Evolutionary conservation across 2,797 vertebrate genomes (phyloP).

Genomic region (Gadopsis bispinosus): DNA sequence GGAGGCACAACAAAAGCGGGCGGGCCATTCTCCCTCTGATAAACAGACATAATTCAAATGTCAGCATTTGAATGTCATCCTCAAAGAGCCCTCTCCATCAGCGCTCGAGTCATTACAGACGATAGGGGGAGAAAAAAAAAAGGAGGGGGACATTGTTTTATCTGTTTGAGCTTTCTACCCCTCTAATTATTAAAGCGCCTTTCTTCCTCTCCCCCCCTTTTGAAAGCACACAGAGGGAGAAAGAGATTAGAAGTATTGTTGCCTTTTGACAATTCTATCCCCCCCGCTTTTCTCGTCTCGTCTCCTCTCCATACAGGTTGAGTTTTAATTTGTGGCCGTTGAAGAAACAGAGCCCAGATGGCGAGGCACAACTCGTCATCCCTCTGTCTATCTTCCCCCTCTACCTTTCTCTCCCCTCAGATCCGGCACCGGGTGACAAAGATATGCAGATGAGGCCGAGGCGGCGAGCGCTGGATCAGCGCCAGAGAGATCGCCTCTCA

Average conservation of each 20-base stretch:
- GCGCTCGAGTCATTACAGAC: constrained; percentile 93
- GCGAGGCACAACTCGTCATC: constrained; percentile 76
- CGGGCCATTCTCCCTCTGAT: constrained; percentile 80
- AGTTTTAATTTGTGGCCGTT: constrained; percentile 96
- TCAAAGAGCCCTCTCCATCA: constrained; percentile 99
- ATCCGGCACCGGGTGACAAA: constrained; percentile 95
- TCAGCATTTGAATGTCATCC: constrained; percentile 99
- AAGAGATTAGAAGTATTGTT: constrained; percentile 99
- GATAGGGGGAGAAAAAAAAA: constrained; percentile 89
- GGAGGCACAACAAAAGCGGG: constrained; percentile 84
- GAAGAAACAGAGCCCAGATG: constrained; percentile 97
- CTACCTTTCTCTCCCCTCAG: constrained; percentile 70
- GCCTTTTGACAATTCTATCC: constrained; percentile 92
- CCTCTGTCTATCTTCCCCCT: constrained; percentile 62
- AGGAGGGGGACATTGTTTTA: constrained; percentile 88
- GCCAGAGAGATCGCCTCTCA: constrained; percentile 92
- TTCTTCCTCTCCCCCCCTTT: constrained; percentile 90
- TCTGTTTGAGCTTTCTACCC: constrained; percentile 97
- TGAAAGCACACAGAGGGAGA: constrained; percentile 95
- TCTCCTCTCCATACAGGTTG: constrained; percentile 90
- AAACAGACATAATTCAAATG: constrained; percentile 99
- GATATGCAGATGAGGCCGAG: constrained; percentile 95
- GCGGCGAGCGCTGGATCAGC: constrained; percentile 86
- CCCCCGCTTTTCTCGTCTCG: too few species aligned
- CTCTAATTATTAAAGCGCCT: constrained; percentile 99